Evolutionary conservation across 2,888 invertebrate species (phyloP).

Genomic region (Cataglyphis livida): DNA sequence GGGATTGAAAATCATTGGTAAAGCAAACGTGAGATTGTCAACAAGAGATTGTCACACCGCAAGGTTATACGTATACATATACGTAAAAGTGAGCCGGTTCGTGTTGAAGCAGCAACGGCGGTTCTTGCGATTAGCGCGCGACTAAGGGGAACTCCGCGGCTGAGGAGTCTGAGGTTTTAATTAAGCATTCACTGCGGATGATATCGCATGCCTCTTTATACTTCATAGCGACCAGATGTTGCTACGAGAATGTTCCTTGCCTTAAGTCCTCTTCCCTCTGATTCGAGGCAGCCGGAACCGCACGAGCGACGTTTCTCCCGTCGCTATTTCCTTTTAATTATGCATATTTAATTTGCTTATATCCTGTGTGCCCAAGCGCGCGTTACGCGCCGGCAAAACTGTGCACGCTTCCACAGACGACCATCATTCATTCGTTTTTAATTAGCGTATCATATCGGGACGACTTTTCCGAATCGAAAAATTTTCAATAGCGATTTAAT

Average conservation of each 20-base stretch:
- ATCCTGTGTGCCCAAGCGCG: slow-evolving; percentile 60
- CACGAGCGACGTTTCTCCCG: slow-evolving; percentile 77
- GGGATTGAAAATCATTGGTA: slow-evolving; percentile 24
- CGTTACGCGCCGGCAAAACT: slow-evolving; percentile 57
- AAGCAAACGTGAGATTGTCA: slow-evolving; percentile 18
- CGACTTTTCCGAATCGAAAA: background rate
- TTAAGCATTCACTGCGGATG: slow-evolving; percentile 85
- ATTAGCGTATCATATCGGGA: slow-evolving; percentile 17
- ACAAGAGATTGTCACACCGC: slow-evolving; percentile 34
- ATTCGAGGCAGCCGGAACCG: slow-evolving; percentile 69
- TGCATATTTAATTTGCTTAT: slow-evolving; percentile 84
- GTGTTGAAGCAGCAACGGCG: slow-evolving; percentile 63
- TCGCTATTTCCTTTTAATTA: slow-evolving; percentile 79
- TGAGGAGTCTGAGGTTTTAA: slow-evolving; percentile 85
- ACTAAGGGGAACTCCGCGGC: slow-evolving; percentile 70
- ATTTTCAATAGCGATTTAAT: background rate
- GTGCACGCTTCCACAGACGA: slow-evolving; percentile 50
- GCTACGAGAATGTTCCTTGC: slow-evolving; percentile 77
- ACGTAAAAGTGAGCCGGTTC: slow-evolving; percentile 46
- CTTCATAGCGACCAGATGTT: slow-evolving; percentile 88
- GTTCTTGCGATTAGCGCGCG: slow-evolving; percentile 76
- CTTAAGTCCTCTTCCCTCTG: slow-evolving; percentile 68
- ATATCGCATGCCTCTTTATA: slow-evolving; percentile 87
- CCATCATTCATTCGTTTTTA: slow-evolving; percentile 47
- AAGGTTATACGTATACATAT: slow-evolving; percentile 11